Evolutionary conservation across 2,797 vertebrate genomes (phyloP), one percentile per base, ranked within the genome.

Genomic region (Paramormyrops hopkinsi): DNA sequence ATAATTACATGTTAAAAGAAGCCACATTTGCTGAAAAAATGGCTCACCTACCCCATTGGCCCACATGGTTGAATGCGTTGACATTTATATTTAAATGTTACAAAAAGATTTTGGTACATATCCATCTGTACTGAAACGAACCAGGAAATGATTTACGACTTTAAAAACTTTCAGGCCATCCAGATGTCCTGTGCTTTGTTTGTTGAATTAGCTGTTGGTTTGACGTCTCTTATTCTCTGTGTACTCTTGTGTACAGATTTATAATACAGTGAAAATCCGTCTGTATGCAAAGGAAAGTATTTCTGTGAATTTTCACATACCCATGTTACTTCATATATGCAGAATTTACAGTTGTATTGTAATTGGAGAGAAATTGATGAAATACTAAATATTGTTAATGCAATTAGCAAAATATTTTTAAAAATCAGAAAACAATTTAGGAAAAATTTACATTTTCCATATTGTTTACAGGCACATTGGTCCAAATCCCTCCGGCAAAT

Each of bases 61-160:
- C 88, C 56, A 29, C 50, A 88, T 86, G 89, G 84, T 89, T 89
- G 41, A 83, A 50, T 84, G 19, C 51, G 50, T 33, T 87, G 48
- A 56, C 51, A 46, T 79, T 89, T 54, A 86, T 46, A 50, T 84
- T 62, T 90, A 48, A 53, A 62, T 90, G 92, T 91, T 91, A 84
- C 88, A 88, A 54, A 59, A 8, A 22, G 86, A 90, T 51, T 84
- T 89, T 41, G 85, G 48, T 37, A 46, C 73, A 44, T 87, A 59
- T 33, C 85, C 50, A 87, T 56, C 85, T 54, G 65, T n/a, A 46
- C 25, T 37, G 69, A 50, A 84, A 85, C 6, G 25, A 69, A 59
- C 53, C 54, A 44, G 44, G 14, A 33, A 51, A 65, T 69, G 25
- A 88, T 88, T 76, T 76, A 50, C 1, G 25, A 33, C 17, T 25